Evolutionary conservation across 2,797 vertebrate genomes (phyloP).

Genomic region (Nyctalus aviator): DNA sequence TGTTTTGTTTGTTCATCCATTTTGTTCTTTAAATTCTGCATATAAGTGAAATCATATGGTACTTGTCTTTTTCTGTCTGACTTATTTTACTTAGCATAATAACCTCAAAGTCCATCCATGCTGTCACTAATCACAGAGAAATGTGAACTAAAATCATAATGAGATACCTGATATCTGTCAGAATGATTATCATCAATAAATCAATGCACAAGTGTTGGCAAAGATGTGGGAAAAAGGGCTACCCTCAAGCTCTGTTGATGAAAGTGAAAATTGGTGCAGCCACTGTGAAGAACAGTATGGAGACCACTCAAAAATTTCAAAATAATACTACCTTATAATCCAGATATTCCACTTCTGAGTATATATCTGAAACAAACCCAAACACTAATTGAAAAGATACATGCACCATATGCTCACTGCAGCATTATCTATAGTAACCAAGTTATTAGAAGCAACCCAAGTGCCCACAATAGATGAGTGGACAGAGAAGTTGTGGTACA

Average conservation of each 20-base stretch:
- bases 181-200: background rate
- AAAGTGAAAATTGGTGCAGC: background rate
- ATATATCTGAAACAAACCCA: background rate
- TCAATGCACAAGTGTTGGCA: background rate
- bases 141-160: background rate
- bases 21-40: background rate
- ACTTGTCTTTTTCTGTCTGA: background rate
- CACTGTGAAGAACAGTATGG: background rate
- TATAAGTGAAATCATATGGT: background rate
- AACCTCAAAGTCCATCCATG: background rate
- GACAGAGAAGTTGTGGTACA: background rate
- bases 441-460: background rate
- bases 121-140: background rate
- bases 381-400: background rate
- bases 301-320: background rate
- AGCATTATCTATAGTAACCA: background rate
- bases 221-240: background rate
- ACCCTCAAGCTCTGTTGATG: background rate
- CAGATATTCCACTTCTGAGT: background rate
- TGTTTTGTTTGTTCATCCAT: background rate
- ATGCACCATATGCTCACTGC: background rate
- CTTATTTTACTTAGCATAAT: background rate
- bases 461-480: background rate
- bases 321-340: background rate
- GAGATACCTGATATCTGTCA: background rate